Evolutionary conservation across 2,113 vertebrate species (phyloP), one percentile per base, ranked within the genome.

Genomic region (Sisor rabdophorus): DNA sequence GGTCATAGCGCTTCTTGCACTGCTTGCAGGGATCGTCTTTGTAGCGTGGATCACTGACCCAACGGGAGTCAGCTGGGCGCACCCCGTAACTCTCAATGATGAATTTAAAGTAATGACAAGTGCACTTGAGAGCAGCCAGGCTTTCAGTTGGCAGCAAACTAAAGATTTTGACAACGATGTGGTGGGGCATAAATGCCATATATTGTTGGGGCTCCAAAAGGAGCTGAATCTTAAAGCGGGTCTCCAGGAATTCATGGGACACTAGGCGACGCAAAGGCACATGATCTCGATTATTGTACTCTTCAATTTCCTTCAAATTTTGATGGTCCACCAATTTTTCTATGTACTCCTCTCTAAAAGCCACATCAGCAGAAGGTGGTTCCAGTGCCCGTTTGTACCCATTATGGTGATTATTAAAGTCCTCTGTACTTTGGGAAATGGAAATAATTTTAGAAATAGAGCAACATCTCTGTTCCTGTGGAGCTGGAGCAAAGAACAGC

Each of bases 11-110:
- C 85, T 91, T 94, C 89, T 98, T 98, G 88, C 97, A 99, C 82
- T 95, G 95, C 85, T 99, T 99, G 88, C 97, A 99, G 2, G 96
- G 96, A 80, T 99, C 97, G 32, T 98, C 95, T 8, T 93, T 88
- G 86, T 99, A 98, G 72, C 95, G 95, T 0, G 95, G 96, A 61
- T 99, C 96, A 0, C 92, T 93, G 11, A 98, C 96, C 97, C 97
- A 98, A 68, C 94, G 94, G 0, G 95, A 96, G 84, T 98, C 97
- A 0, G 94, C 93, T 0, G 97, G 95, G 65, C 96, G 86, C 73
- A 98, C 92, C 79, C 93, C 93, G 73, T 98, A 98, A 80, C 91
- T 92, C 69, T 97, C 93, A 0, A 99, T 97, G 85, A 98, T 82
- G 50, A 94, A 94, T 40, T 91, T 92, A 87, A 99, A 97, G 83